A percentile compares a stretch with the other conserved stretches of the same genome.
Evolutionary conservation across 2,888 invertebrate species (phyloP).

Genomic region (Acholoe squamosa): DNA sequence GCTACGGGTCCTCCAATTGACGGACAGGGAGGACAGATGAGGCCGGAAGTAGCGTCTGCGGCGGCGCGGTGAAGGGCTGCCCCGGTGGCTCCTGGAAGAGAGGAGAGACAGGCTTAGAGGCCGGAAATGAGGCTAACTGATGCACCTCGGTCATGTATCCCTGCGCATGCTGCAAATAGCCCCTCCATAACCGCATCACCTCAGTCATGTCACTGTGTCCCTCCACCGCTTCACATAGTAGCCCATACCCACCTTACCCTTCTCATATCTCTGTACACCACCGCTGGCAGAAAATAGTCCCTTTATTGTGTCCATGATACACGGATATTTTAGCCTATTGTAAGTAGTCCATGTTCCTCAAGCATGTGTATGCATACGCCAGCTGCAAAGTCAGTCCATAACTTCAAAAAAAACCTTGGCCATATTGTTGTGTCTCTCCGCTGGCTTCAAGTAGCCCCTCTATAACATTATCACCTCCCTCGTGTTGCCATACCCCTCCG

Average conservation of each 20-base stretch:
- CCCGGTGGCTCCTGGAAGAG: background rate
- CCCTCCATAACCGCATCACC: conserved; percentile 47
- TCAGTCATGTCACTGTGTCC: background rate
- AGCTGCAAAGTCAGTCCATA: too few relatives aligned
- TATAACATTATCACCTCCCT: too few relatives aligned
- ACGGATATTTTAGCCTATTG: too few relatives aligned
- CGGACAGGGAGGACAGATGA: conserved; percentile 55
- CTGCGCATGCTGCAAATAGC: background rate
- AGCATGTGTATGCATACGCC: too few relatives aligned
- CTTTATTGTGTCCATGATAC: too few relatives aligned
- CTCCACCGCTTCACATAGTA: too few relatives aligned
- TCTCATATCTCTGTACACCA: too few relatives aligned
- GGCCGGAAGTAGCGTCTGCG: conserved; percentile 32
- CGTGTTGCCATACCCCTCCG: background rate
- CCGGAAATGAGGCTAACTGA: conserved; percentile 57
- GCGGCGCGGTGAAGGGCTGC: background rate
- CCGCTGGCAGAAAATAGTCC: too few relatives aligned
- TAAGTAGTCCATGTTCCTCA: too few relatives aligned
- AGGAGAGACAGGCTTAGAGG: conserved; percentile 24
- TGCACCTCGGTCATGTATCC: conserved; percentile 42
- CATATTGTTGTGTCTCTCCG: too few relatives aligned
- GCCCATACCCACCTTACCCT: conserved; percentile 7
- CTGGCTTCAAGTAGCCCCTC: too few relatives aligned
- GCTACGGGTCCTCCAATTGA: conserved; percentile 56
- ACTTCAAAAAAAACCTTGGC: too few relatives aligned